Base-by-base conservation (phyloP, 2,888 invertebrate species). In the Galerucella nymphaeae region DNA sequence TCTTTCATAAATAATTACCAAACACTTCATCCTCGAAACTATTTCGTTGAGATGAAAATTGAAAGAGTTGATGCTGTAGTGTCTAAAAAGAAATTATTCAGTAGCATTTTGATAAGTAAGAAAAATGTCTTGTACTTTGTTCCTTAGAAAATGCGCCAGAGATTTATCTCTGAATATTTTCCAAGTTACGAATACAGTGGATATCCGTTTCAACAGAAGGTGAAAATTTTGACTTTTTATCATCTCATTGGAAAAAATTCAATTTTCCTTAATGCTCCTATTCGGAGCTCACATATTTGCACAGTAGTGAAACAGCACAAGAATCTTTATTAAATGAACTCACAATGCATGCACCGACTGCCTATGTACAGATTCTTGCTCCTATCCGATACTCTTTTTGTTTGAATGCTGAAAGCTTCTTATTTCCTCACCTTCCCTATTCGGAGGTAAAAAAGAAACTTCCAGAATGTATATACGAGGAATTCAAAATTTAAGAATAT, bases 311-410 rank as follows among this genome's bases (percentile, higher is more conserved):
- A 68, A 69, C 69, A 55, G 62, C 41, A 69, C 23, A 42, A 62
- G 62, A 41, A 69, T 62, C 62, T 69, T 62, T 69, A 69, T 69
- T 69, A 69, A 69, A 69, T 69, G 62, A 69, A 62, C 69, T 69
- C 62, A 62, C 62, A 62, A 69, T 69, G 62, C 69, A 69, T 69
- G 53, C 62, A 62, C 61, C 42, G 62, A 38, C 61, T 69, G 4
- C 45, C 45, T 53, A 53, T 69, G 42, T 48, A 69, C 69, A 61
- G 62, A 61, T 69, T 62, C 55, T 16, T 62, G 38, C 69, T 62
- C 41, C 42, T 62, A 59, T 53, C 61, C 50, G 11, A 59, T 45
- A 53, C 53, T 41, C 23, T 59, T 41, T 58, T 59, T 67, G 48
- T 67, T 67, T 67, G 58, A 67, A 58, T 4, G n/a, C 55, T 66